Percentiles rank a stretch among this genome's conserved stretches.
phyloP scores from a whole-genome alignment of 2,888 invertebrate species.

The Drosophila cognata region DNA sequence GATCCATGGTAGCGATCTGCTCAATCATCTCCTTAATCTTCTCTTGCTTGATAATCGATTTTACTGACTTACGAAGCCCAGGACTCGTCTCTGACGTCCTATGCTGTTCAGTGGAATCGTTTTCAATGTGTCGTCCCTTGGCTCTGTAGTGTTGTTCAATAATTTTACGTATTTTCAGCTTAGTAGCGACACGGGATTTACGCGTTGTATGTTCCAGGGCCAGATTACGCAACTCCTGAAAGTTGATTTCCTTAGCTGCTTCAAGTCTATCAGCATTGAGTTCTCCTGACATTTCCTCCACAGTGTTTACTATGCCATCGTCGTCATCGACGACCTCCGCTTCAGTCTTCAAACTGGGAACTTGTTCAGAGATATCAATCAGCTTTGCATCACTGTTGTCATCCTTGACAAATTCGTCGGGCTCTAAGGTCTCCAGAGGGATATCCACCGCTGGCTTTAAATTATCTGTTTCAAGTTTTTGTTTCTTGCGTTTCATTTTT shows the following conservation, averaged over 20 bases:
- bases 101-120: slow-evolving; percentile 66
- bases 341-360: not conserved
- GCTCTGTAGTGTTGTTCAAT: slow-evolving; percentile 82
- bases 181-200: slow-evolving; percentile 79
- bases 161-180: slow-evolving; percentile 81
- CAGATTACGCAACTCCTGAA: slow-evolving; percentile 81
- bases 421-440: not conserved
- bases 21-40: slow-evolving; percentile 85
- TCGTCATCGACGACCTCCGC: slow-evolving; percentile 60
- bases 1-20: slow-evolving; percentile 85
- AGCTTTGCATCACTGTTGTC: not conserved
- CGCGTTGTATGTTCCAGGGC: slow-evolving; percentile 78
- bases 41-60: slow-evolving; percentile 84
- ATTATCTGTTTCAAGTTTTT: slow-evolving; percentile 14
- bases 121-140: slow-evolving; percentile 82
- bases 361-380: not conserved
- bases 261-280: slow-evolving; percentile 25
- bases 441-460: not conserved
- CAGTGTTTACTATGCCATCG: slow-evolving; percentile 72
- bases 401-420: slow-evolving; percentile 8
- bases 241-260: slow-evolving; percentile 81
- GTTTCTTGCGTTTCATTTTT: slow-evolving; percentile 35
- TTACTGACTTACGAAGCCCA: slow-evolving; percentile 73
- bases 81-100: slow-evolving; percentile 21
- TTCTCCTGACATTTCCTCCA: slow-evolving; percentile 69